Percentiles rank a stretch among this genome's conserved stretches.
phyloP scores from a whole-genome alignment of 2,888 invertebrate genomes.

The Periphyllus acericola region DNA sequence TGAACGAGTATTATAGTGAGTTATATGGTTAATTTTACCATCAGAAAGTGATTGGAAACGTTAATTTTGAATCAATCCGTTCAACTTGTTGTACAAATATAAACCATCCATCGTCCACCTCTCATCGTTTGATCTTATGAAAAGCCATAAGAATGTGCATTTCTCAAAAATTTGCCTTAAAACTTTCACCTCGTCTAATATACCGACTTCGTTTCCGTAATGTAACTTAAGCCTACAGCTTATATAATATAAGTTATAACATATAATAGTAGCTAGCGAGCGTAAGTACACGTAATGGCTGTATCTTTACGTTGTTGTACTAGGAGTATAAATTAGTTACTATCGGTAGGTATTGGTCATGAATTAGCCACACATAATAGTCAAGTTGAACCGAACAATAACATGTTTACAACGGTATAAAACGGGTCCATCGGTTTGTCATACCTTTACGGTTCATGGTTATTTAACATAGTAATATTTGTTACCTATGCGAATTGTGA shows the following conservation, averaged over 20 bases:
- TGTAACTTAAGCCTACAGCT: neutral
- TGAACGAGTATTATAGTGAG: no score
- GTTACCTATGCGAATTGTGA: no score
- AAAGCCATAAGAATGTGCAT: slow-evolving; percentile 1
- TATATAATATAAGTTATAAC: neutral
- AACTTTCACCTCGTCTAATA: slow-evolving; percentile 4
- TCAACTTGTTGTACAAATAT: no score
- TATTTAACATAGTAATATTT: no score
- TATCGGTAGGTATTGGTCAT: slow-evolving; percentile 8
- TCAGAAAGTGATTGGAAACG: no score
- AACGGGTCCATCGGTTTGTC: neutral
- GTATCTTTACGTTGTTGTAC: neutral
- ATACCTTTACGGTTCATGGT: neutral
- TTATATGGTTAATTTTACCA: no score
- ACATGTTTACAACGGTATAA: neutral
- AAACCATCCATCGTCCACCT: no score
- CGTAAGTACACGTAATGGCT: neutral
- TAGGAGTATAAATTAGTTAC: neutral
- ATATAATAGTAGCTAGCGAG: neutral
- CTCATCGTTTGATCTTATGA: neutral
- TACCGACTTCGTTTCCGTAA: neutral
- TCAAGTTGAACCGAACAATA: neutral
- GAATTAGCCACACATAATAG: neutral
- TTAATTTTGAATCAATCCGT: no score
- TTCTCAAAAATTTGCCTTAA: neutral